Evolutionary conservation across 2,113 vertebrate genomes (phyloP), one percentile per base, ranked within the genome.

Genomic region (Odocoileus virginianus): DNA sequence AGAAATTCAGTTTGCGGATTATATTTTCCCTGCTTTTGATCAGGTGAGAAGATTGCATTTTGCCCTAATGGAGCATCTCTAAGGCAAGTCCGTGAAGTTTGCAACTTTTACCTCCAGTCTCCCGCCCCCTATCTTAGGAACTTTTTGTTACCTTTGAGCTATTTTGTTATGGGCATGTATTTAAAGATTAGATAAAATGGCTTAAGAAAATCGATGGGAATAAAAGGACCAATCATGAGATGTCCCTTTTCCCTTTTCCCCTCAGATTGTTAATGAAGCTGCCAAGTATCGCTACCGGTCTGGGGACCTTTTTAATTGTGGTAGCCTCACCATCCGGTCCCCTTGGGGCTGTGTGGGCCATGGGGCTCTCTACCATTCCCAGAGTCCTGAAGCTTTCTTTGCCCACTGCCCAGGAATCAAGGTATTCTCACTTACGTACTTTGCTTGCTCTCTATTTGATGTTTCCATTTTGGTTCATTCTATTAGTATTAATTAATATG

Each of bases 1-100:
- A 21, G 99, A 99, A 99, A 99, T 99, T 98, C 99, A 99, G 95
- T 99, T 99, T 99, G 99, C 99, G 55, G 99, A 99, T 98, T 99
- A 99, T 97, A 99, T 99, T 98, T 99, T 98, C 95, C 99, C 99
- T 88, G 99, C 99, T 10, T 99, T 99, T 98, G 99, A 99, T 99
- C 99, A 99, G 99, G 99, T 99, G 96, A 95, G 99, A 98, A 15
- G 12, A 58, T 64, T 55, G 12, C 17, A 60, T 79, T 90, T 87
- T 87, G 67, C 17, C 83, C 1, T 89, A 36, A 55, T 28, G 36
- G 23, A 87, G 16, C 16, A 7, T 85, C 45, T 84, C 27, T 74
- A 45, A 19, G 55, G 6, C n/a, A 36, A 57, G 16, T 55, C 57
- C 2, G 0, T 3, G 21, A 54, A 58, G 15, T 87, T 36, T 30